Percentiles rank a stretch among this genome's conserved stretches.
Evolutionary conservation across 2,888 invertebrate species (phyloP).

Genomic region (Teinopalpus imperialis): DNA sequence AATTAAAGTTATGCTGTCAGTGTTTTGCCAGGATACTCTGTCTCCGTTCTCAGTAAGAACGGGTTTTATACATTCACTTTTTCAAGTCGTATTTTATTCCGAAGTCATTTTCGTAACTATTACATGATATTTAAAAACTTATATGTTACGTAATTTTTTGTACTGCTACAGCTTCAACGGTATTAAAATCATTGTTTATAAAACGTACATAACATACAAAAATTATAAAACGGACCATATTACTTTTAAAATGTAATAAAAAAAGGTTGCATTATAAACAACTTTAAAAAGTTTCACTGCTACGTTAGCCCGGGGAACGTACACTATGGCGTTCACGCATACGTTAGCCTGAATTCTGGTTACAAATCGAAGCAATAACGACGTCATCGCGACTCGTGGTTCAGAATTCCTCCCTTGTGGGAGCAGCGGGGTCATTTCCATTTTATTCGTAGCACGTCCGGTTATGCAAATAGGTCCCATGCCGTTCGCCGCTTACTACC

Average conservation of each 20-base stretch:
- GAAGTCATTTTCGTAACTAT: too few relatives aligned
- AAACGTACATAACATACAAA: too few relatives aligned
- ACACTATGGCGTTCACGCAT: slow-evolving; percentile 37
- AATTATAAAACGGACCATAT: too few relatives aligned
- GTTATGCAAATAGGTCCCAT: slow-evolving; percentile 63
- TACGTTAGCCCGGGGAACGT: slow-evolving; percentile 12
- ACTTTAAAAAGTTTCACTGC: slow-evolving; percentile 1
- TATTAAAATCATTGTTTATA: too few relatives aligned
- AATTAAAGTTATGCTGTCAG: slow-evolving; percentile 67
- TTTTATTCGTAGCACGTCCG: slow-evolving; percentile 78
- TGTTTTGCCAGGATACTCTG: slow-evolving; percentile 38
- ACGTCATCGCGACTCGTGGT: slow-evolving; percentile 45
- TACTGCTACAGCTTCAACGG: too few relatives aligned
- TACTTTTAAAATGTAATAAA: background rate
- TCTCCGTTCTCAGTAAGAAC: background rate
- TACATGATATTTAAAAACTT: too few relatives aligned
- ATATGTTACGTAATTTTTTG: too few relatives aligned
- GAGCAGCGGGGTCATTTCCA: slow-evolving; percentile 60
- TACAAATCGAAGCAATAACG: slow-evolving; percentile 66
- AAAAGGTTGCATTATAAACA: background rate
- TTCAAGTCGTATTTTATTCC: background rate
- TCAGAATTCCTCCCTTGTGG: slow-evolving; percentile 28
- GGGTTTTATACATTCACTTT: background rate
- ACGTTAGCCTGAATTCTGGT: slow-evolving; percentile 47
- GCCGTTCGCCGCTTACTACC: slow-evolving; percentile 29